Evolutionary conservation across 2,113 vertebrate species (phyloP).

Genomic region (Seriola dumerili): DNA sequence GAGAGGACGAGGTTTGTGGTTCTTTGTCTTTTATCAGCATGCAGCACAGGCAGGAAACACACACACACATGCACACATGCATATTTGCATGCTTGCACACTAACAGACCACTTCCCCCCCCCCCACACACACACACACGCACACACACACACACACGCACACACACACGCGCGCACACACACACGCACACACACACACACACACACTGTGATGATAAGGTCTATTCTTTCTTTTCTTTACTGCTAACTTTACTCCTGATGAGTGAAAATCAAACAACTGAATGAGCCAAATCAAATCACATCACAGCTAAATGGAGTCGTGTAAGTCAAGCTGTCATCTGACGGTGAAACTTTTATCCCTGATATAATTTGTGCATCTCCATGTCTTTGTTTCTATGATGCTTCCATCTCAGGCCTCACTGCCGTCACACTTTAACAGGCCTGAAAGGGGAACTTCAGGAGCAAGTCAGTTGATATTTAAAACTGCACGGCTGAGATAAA

Average conservation of each 20-base stretch:
- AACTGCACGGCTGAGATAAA: slow-evolving; percentile 76
- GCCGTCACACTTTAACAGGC: slow-evolving; percentile 41
- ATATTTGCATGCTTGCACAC: slow-evolving; percentile 40
- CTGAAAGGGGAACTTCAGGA: slow-evolving; percentile 85
- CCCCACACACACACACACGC: not conserved
- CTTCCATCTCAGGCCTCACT: slow-evolving; percentile 57
- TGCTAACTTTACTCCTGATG: no score
- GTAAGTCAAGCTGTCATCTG: not conserved
- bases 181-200: no score
- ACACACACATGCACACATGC: slow-evolving; percentile 35
- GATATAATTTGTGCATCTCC: slow-evolving; percentile 64
- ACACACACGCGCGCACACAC: no score
- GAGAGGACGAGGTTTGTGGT: slow-evolving; percentile 70
- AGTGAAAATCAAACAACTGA: slow-evolving; percentile 1
- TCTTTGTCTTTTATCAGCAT: slow-evolving; percentile 76
- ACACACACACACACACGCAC: not conserved
- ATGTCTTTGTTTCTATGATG: slow-evolving; percentile 44
- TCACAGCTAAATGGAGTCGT: not conserved
- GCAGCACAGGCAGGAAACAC: slow-evolving; percentile 75
- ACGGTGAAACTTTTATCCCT: not conserved
- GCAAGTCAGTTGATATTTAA: slow-evolving; percentile 88
- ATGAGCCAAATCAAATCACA: not conserved
- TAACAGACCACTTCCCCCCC: slow-evolving; percentile 11
- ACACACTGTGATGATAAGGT: not conserved
- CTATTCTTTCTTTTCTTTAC: not conserved